Evolutionary conservation across 2,113 vertebrate species (phyloP).

Genomic region (Cheilinus undulatus): DNA sequence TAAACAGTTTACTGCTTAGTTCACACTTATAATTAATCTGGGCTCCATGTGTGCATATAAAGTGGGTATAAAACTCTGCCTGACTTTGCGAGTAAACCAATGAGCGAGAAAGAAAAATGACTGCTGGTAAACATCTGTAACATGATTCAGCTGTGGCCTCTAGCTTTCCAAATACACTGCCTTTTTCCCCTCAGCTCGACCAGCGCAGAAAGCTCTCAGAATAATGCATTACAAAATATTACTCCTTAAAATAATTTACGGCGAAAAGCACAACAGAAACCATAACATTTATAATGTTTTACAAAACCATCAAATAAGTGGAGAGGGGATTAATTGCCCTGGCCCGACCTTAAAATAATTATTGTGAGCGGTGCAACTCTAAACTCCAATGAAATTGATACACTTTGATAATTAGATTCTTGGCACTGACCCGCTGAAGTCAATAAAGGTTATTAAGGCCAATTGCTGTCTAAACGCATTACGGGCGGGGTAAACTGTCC

Average conservation of each 20-base stretch:
- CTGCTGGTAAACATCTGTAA: slow-evolving; percentile 66
- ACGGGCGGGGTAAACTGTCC: slow-evolving; percentile 86
- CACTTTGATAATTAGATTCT: slow-evolving; percentile 95
- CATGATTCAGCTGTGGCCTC: slow-evolving; percentile 53
- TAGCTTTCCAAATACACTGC: slow-evolving; percentile 35
- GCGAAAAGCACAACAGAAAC: slow-evolving; percentile 75
- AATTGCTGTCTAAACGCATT: slow-evolving; percentile 89
- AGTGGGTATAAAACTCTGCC: slow-evolving; percentile 64
- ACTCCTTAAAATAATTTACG: slow-evolving; percentile 73
- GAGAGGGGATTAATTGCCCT: slow-evolving; percentile 89
- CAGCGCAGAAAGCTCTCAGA: slow-evolving; percentile 29
- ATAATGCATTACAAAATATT: slow-evolving; percentile 54
- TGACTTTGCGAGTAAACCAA: slow-evolving; percentile 51
- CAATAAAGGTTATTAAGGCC: slow-evolving; percentile 95
- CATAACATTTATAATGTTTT: slow-evolving; percentile 87
- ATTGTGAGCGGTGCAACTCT: slow-evolving; percentile 87
- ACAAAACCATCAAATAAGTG: slow-evolving; percentile 89
- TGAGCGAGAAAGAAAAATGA: slow-evolving; percentile 59
- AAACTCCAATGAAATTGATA: slow-evolving; percentile 91
- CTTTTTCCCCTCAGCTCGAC: slow-evolving; percentile 31
- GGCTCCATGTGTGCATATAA: slow-evolving; percentile 73
- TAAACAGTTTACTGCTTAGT: slow-evolving; percentile 80
- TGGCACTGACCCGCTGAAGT: slow-evolving; percentile 90
- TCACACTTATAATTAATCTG: slow-evolving; percentile 79
- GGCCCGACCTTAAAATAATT: slow-evolving; percentile 90